Evolutionary conservation across 2,113 vertebrate species (phyloP).

Genomic region (Bagarius yarrelli): DNA sequence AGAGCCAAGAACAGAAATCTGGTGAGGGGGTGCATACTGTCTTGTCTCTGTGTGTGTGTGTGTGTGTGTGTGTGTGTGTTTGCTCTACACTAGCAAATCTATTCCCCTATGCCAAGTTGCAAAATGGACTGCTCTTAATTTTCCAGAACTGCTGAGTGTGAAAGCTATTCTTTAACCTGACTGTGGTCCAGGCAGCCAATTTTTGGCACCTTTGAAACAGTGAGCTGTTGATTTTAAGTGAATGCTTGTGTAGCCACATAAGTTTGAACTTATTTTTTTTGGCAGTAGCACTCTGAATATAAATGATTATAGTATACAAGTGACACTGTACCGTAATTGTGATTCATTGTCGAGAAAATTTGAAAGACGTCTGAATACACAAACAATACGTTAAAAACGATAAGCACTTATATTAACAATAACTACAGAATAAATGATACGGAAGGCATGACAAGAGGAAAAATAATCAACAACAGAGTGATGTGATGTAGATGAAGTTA

Average conservation of each 20-base stretch:
- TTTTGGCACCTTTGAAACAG: neutral
- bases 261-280: neutral
- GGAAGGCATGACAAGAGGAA: neutral
- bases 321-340: neutral
- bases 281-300: neutral
- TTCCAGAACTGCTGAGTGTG: conserved; percentile 6
- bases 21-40: neutral
- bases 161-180: neutral
- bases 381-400: neutral
- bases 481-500: neutral
- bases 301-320: neutral
- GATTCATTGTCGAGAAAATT: neutral
- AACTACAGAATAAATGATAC: neutral
- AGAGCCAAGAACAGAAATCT: neutral
- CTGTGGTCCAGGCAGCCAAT: neutral
- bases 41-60: neutral
- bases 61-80: neutral
- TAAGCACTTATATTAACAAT: neutral
- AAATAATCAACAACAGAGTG: neutral
- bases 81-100: neutral
- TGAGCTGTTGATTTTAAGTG: neutral
- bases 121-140: neutral
- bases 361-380: neutral
- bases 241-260: neutral
- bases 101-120: neutral